Conservation (phyloP, 64 coral and sea anemone genomes). For the Dendronephthya gigantea region DNA sequence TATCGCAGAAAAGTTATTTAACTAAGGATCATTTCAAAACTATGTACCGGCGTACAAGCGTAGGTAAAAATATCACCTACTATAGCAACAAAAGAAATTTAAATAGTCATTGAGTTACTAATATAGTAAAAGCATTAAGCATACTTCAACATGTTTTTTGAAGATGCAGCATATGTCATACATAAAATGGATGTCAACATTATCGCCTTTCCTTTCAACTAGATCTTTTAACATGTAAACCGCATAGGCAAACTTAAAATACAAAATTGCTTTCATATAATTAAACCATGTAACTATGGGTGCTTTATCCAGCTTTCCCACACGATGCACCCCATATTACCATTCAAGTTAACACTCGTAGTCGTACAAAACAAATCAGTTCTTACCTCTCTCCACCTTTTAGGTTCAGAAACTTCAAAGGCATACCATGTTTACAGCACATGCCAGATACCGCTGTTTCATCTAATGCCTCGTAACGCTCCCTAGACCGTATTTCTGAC, state of each 20-base stretch:
- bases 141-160: constrained; percentile 23
- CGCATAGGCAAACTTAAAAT: constrained; percentile 26
- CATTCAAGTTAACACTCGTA: too few species aligned
- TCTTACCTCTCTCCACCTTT: constrained; percentile 42
- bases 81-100: too few species aligned
- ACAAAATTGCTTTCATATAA: too few species aligned
- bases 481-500: constrained; percentile 24
- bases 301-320: too few species aligned
- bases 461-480: constrained; percentile 19
- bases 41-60: too few species aligned
- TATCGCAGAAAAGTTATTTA: too few species aligned
- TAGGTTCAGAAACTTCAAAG: constrained; percentile 23
- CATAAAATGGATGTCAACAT: constrained; percentile 16
- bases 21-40: too few species aligned
- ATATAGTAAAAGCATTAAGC: background rate
- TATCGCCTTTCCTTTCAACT: background rate
- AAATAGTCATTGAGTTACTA: too few species aligned
- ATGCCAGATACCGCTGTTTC: constrained; percentile 43
- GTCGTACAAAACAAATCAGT: background rate
- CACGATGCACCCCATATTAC: too few species aligned
- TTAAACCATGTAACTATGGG: too few species aligned
- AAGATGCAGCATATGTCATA: constrained; percentile 32
- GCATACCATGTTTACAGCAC: constrained; percentile 34
- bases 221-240: constrained; percentile 31
- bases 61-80: too few species aligned